Evolutionary conservation across 1,140 invertebrate genomes (phyloP), one percentile per base, ranked within the genome.

Genomic region (Solen grandis): DNA sequence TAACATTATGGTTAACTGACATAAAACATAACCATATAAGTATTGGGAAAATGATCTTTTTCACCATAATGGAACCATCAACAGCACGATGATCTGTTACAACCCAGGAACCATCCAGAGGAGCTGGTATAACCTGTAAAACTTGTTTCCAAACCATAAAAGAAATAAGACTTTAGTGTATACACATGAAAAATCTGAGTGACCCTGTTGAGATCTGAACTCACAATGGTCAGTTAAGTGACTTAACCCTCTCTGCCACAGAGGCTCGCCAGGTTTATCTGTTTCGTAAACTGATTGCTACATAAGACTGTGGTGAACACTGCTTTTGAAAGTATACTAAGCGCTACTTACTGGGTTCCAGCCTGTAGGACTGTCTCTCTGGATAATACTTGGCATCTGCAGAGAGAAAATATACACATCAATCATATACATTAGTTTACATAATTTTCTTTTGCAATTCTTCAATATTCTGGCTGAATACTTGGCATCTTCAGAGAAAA

Each of bases 311-410:
- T 62, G 54, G 10, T 16, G 19, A 13, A n/a, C 10, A 55, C 27
- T 35, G 13, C 10, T 13, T 22, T 36, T 5, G 16, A 19, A 14
- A 10, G n/a, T 25, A 25, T 29, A 5, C 8, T 0, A 4, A 54
- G 4, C 22, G 14, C 35, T 66, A 85, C 87, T 91, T 89, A 93
- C 96, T 97, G 13, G 94, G 89, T 86, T 97, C 96, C 66, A 95
- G 87, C 84, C 96, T 95, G 57, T 98, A 93, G 57, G 96, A 95
- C 92, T 98, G 97, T 68, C 98, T 94, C 33, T 96, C 95, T 5
- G 95, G 93, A 87, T 96, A 94, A 22, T 97, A 94, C 22, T 95
- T 95, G 79, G 95, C 95, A 76, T 90, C 93, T 93, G 84, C 46
- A 90, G 85, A 85, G 38, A 57, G 16, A 73, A 52, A 41, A 72